Conservation (phyloP, 2,888 invertebrate genomes). For the Thelaira solivaga region DNA sequence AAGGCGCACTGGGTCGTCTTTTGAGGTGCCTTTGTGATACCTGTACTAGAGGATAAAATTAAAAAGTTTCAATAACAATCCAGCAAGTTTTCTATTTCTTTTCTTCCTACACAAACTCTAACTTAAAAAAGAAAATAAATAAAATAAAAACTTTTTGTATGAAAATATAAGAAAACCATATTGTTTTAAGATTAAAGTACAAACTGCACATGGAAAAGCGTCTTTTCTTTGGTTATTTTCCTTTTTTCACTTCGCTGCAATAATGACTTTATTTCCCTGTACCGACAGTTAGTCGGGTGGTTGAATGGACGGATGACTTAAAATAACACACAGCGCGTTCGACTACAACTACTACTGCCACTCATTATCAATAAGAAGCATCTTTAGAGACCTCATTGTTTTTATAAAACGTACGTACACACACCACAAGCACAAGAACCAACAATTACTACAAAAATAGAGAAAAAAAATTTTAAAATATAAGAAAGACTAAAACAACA, state of each 20-base stretch:
- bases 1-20: too few species aligned
- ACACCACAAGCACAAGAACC: not conserved
- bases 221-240: not conserved
- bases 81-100: too few species aligned
- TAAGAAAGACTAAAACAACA: slow-evolving; percentile 4
- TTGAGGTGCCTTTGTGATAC: too few species aligned
- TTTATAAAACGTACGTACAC: not conserved
- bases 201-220: not conserved
- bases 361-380: slow-evolving; percentile 33
- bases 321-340: not conserved
- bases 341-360: not conserved
- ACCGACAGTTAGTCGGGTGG: not conserved
- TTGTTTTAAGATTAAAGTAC: not conserved
- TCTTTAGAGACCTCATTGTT: slow-evolving; percentile 32
- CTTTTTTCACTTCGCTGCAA: not conserved
- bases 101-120: too few species aligned
- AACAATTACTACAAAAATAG: slow-evolving; percentile 4
- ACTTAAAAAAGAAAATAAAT: too few species aligned
- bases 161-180: too few species aligned
- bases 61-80: too few species aligned
- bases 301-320: not conserved
- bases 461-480: slow-evolving; percentile 2
- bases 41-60: too few species aligned
- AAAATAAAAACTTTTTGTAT: too few species aligned
- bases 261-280: slow-evolving; percentile 12